phyloP scores from a whole-genome alignment of 2,888 invertebrate species.

The Baronia brevicornis region DNA sequence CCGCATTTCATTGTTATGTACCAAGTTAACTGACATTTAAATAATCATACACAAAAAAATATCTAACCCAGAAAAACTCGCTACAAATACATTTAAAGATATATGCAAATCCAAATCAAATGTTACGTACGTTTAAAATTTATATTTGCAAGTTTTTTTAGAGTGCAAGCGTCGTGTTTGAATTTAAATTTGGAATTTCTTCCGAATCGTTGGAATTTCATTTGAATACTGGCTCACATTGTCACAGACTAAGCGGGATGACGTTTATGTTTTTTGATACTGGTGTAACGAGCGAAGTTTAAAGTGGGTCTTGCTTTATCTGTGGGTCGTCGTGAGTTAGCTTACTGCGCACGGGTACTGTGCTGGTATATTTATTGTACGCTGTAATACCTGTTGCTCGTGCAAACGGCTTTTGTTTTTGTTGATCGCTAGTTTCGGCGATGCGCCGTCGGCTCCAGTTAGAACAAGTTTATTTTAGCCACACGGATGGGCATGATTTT shows the following conservation, averaged over 20 bases:
- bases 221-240: constrained; percentile 20
- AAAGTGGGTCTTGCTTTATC: constrained; percentile 15
- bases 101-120: constrained; percentile 29
- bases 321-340: constrained; percentile 18
- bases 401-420: constrained; percentile 49
- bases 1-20: constrained; percentile 43
- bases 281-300: constrained; percentile 10
- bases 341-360: constrained; percentile 14
- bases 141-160: constrained; percentile 25
- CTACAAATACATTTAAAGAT: constrained; percentile 15
- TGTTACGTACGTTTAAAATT: constrained; percentile 30
- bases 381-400: constrained; percentile 45
- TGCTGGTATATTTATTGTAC: constrained; percentile 19
- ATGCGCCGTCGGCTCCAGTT: constrained; percentile 33
- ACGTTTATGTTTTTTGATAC: constrained; percentile 12
- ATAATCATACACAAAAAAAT: constrained; percentile 18
- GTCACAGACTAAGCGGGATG: constrained; percentile 13
- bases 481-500: constrained; percentile 15
- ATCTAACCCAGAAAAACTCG: constrained; percentile 11
- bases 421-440: constrained; percentile 47
- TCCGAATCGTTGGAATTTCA: constrained; percentile 20
- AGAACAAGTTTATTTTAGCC: constrained; percentile 24
- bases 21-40: constrained; percentile 39
- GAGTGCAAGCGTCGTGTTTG: constrained; percentile 24
- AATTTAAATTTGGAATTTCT: constrained; percentile 34